Conservation (phyloP, 1,140 invertebrate genomes). For the Achatina immaculata region DNA sequence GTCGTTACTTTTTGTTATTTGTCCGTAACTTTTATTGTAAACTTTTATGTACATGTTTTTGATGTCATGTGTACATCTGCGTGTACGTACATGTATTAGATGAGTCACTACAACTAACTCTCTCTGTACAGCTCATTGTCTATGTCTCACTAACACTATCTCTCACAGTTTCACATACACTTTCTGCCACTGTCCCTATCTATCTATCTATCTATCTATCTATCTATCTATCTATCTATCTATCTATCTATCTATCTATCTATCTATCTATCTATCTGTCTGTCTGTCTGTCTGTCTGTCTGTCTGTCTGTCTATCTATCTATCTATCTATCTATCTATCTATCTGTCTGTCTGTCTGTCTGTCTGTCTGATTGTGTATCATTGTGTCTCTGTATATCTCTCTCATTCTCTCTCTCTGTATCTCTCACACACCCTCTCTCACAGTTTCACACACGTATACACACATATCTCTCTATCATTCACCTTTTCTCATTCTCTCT, state of each 20-base stretch:
- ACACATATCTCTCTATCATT: neutral
- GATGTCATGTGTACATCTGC: too few relatives aligned
- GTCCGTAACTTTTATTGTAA: too few relatives aligned
- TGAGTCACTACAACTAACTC: too few relatives aligned
- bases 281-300: neutral
- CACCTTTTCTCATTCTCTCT: neutral
- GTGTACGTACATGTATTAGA: too few relatives aligned
- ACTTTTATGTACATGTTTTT: too few relatives aligned
- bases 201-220: constrained; percentile 4
- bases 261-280: too few relatives aligned
- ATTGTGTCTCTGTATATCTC: neutral
- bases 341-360: neutral
- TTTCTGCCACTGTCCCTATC: too few relatives aligned
- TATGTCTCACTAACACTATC: too few relatives aligned
- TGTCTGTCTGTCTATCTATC: neutral
- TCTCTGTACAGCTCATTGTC: too few relatives aligned
- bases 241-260: constrained; percentile 4
- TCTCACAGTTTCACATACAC: too few relatives aligned
- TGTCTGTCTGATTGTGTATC: neutral
- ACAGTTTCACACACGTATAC: neutral
- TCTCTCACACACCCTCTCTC: neutral
- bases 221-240: constrained; percentile 4
- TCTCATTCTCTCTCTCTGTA: neutral
- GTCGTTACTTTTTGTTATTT: too few relatives aligned
- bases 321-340: too few relatives aligned